Percentiles rank a stretch among this genome's conserved stretches.
Conservation (phyloP, 2,888 invertebrate species). For the Ptychoptera contaminata region DNA sequence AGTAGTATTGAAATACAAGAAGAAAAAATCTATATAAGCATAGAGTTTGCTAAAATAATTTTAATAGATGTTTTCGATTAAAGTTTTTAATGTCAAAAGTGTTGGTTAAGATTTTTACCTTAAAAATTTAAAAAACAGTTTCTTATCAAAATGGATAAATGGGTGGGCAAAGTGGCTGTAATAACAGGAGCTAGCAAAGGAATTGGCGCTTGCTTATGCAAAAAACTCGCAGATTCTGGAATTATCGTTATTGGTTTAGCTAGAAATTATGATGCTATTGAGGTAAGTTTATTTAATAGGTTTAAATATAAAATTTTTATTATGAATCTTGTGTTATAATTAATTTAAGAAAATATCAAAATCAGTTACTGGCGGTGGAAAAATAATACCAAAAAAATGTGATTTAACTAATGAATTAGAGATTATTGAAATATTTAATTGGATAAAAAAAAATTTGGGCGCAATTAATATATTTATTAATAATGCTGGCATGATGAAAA, state of each 20-base stretch:
- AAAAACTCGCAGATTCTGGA: slow-evolving; percentile 27
- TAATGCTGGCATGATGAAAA: slow-evolving; percentile 29
- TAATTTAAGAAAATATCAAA: slow-evolving; percentile 22
- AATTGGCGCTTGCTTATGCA: slow-evolving; percentile 32
- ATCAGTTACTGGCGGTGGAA: slow-evolving; percentile 22
- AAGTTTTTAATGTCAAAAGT: no score
- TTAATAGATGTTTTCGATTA: not conserved
- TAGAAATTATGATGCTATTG: slow-evolving; percentile 23
- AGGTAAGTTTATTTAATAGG: slow-evolving; percentile 12
- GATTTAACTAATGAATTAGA: slow-evolving; percentile 24
- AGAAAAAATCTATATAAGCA: no score
- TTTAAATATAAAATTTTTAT: no score
- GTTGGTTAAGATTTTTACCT: no score
- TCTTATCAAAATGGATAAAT: slow-evolving; percentile 2
- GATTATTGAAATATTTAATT: slow-evolving; percentile 20
- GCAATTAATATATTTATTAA: slow-evolving; percentile 26
- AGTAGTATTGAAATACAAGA: no score
- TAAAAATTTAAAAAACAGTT: no score
- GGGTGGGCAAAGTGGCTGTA: slow-evolving; percentile 26
- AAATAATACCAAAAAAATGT: slow-evolving; percentile 24
- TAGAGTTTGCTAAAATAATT: slow-evolving; percentile 4
- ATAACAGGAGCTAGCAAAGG: slow-evolving; percentile 39
- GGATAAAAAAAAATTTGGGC: slow-evolving; percentile 22
- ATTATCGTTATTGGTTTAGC: slow-evolving; percentile 34
- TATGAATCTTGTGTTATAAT: no score